Evolutionary conservation across 2,888 invertebrate genomes (phyloP), one percentile per base, ranked within the genome.

Genomic region (Theretra japonica): DNA sequence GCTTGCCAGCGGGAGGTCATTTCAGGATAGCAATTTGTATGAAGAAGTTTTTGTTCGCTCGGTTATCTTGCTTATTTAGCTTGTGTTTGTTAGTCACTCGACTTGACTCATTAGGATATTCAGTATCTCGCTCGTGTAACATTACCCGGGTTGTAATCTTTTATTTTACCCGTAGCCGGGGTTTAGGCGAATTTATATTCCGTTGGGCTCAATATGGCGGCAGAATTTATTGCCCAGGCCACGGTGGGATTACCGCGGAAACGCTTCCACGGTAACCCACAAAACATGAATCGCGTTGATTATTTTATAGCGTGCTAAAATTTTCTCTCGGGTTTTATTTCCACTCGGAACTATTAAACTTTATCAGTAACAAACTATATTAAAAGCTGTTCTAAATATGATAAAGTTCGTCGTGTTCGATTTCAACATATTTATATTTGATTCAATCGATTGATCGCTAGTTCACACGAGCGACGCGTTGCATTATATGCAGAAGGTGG

Each of bases 21-120:
- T 65, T 65, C 65, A 48, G 65, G 65, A 65, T 65, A 23, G 65
- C 65, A 65, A 65, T 65, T 65, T 65, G 48, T 48, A 65, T 48
- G 15, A 65, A 41, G 48, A 65, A 48, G 65, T 65, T 65, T 65
- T 65, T 65, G 65, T n/a, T 41, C 11, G 65, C 41, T 41, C 23
- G 15, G 41, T 48, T 48, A 65, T 65, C 65, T 41, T 65, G 48
- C 65, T 65, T 65, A 48, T 17, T 48, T 65, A 21, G 48, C 21
- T 41, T 48, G 48, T 65, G 33, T 41, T 62, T 33, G 21, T 62
- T 28, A 11, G 65, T 65, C 21, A 65, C 41, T 65, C 23, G 23
- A 23, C 23, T 62, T 62, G 21, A 62, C 41, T 48, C 65, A 65
- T 65, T 65, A 65, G 23, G 5, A 2, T 65, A 33, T 65, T 65